Evolutionary conservation across 2,113 vertebrate genomes (phyloP).

Genomic region (Tricholaema leucomelas): DNA sequence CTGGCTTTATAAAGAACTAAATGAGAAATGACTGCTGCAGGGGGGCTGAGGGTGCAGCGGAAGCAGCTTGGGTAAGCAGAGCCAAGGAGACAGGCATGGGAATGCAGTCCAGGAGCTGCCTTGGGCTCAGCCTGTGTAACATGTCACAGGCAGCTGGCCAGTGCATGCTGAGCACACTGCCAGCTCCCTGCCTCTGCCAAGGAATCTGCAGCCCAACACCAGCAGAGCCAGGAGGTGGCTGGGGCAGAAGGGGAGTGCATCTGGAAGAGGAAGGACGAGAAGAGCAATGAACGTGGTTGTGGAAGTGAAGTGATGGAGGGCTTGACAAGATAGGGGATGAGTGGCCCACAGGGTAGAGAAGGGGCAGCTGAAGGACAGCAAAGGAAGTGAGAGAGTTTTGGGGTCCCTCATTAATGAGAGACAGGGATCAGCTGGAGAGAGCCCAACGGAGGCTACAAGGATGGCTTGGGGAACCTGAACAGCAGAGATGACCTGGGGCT

Average conservation of each 20-base stretch:
- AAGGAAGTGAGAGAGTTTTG: too few species aligned
- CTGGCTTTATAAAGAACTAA: not conserved
- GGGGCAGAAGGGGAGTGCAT: not conserved
- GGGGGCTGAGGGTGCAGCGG: not conserved
- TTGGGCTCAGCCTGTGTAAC: not conserved
- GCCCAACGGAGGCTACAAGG: too few species aligned
- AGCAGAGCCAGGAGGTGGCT: not conserved
- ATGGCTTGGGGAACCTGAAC: too few species aligned
- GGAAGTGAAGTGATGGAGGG: not conserved
- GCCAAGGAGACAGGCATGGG: not conserved
- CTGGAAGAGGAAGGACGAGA: conserved; percentile 8
- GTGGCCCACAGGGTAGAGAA: not conserved
- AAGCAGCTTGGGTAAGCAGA: conserved; percentile 1
- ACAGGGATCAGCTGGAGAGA: too few species aligned
- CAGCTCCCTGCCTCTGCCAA: not conserved
- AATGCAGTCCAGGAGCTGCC: not conserved
- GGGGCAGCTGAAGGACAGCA: not conserved
- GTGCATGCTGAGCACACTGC: not conserved
- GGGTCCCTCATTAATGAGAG: too few species aligned
- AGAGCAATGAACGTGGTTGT: not conserved
- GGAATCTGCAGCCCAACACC: conserved; percentile 24
- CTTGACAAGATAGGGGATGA: not conserved
- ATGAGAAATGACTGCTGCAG: not conserved
- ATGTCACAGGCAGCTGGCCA: not conserved
- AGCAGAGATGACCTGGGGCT: too few species aligned